Percentiles rank a stretch among this genome's conserved stretches.
Conservation (phyloP, 2,888 invertebrate genomes). For the Xestia sexstrigata region DNA sequence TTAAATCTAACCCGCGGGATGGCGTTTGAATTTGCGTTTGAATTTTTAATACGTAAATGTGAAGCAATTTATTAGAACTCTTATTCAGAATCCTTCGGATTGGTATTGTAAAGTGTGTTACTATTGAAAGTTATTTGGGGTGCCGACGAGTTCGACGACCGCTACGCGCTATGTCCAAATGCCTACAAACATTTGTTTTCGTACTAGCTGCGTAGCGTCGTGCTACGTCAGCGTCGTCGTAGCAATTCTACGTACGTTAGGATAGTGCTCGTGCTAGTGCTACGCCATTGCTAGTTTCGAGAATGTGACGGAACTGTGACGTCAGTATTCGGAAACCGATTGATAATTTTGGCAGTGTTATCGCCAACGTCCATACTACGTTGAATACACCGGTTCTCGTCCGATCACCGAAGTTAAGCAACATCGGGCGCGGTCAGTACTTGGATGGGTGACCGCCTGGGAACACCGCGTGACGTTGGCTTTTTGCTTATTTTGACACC, state of each 20-base stretch:
- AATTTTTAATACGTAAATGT: too few species aligned
- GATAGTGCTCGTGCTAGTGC: background rate
- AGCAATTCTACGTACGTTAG: background rate
- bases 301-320: background rate
- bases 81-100: background rate
- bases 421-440: conserved; percentile 83
- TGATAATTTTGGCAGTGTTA: rapidly evolving
- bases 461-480: conserved; percentile 79
- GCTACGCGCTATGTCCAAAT: background rate
- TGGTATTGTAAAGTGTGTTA: background rate
- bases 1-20: background rate
- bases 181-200: background rate
- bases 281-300: background rate
- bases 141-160: too few species aligned
- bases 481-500: conserved; percentile 5
- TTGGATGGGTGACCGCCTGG: conserved; percentile 84
- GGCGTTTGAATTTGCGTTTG: background rate
- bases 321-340: background rate
- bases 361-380: conserved; percentile 3
- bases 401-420: conserved; percentile 70
- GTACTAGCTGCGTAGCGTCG: background rate
- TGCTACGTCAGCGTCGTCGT: background rate
- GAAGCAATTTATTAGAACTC: too few species aligned
- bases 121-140: background rate
- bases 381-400: conserved; percentile 28